Evolutionary conservation across 2,113 vertebrate genomes (phyloP), one percentile per base, ranked within the genome.

Genomic region (Cavia aperea): DNA sequence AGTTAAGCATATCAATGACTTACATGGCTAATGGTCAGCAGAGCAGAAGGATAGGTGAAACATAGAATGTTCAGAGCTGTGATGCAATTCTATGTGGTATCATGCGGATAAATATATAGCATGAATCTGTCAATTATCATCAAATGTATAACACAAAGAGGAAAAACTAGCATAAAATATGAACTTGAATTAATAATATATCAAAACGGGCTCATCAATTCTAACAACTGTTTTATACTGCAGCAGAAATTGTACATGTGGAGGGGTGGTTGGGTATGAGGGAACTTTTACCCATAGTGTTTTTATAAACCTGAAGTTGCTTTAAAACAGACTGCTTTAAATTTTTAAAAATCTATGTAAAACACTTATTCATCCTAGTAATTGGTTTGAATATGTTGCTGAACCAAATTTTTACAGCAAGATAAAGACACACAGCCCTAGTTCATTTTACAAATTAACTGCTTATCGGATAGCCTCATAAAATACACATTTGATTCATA

Each of bases 211-310:
- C 4, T 88, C 46, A 49, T 6, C 31, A 79, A 7, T 56, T 93
- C 21, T 79, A 79, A 84, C n/a, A 88, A 77, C 58, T 72, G 15
- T 26, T 56, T 79, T 21, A 72, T 15, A 54, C 14, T 51, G 15
- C 15, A 18, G 15, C 49, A 51, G 3, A 63, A 54, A 73, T 12
- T 56, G 24, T 26, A 9, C 54, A 4, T 29, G 11, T 36, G 5
- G 3, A 33, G 5, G 2, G 31, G 10, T 81, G 36, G 39, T 60
- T 0, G 19, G 21, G 0, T 26, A 7, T 58, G 49, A n/a, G 19
- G 36, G 23, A 36, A 54, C 56, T 60, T 36, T 81, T 62, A 62
- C 58, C n/a, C 15, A 24, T 5, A 19, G 3, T 62, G 63, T 56
- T 86, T 60, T 18, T 86, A 1, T 86, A 77, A 92, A 51, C 8